Evolutionary conservation across 1,140 invertebrate species (phyloP), one percentile per base, ranked within the genome.

Genomic region (Oedothorax gibbosus): DNA sequence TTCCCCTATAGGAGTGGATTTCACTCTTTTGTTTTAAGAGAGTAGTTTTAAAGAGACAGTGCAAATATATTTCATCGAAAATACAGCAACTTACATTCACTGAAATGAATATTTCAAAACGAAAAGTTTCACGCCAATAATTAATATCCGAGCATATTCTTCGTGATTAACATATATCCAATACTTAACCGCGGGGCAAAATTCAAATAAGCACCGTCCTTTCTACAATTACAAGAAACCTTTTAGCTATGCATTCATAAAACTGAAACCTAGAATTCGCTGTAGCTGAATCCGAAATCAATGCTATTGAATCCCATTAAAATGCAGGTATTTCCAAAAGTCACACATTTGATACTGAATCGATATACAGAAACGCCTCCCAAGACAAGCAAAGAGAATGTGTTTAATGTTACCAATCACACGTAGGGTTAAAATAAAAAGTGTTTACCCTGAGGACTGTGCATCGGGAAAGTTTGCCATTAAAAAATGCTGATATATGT

Each of bases 331-430:
- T 77, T 77, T 77, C 50, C 20, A 77, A 77, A 77, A 77, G 56
- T 77, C 75, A 64, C 75, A 64, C 75, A 54, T 57, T 60, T 35
- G 10, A 50, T 64, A 18, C 57, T 9, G 7, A 18, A 77, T 77
- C 60, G 75, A 77, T 77, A 56, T 14, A 35, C n/a, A 72, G 69
- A 21, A 68, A 20, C 65, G 7, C 65, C n/a, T 18, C n/a, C 65
- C 35, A 15, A 14, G 35, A 49, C 62, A 64, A 64, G n/a, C 60
- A 60, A 77, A 60, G 64, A 77, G 15, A n/a, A 64, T 77, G 57
- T 64, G 60, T 77, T 77, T 77, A 77, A 77, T 77, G 60, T 60
- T 50, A 54, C 75, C 75, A 77, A 77, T 77, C 57, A 64, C 75
- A 57, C 12, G 20, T 49, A n/a, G 75, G 57, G 75, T 77, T 77